A percentile compares a stretch with the other conserved stretches of the same genome.
These are phyloP conservation scores for Chloroceryle aenea DNA, from an alignment of 2,113 vertebrate genomes.

Conservation along the genomic window DNA sequence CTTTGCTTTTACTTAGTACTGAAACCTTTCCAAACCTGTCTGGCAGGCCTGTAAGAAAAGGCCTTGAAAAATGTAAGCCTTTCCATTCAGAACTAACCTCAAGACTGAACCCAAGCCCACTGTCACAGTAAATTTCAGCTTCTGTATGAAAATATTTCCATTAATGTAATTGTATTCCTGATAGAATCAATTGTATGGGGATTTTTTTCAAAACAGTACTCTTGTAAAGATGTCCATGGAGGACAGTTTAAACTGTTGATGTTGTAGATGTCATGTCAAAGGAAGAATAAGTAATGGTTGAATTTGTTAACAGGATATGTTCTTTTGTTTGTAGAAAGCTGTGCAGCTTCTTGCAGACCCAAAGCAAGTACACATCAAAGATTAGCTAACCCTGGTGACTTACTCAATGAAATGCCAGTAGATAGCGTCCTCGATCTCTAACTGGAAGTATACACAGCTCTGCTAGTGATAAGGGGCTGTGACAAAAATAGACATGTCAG, in stretches of 20 bases:
- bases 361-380: background rate
- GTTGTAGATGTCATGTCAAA: background rate
- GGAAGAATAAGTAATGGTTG: background rate
- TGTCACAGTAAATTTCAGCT: background rate
- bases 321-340: background rate
- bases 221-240: background rate
- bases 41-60: background rate
- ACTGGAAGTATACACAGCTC: background rate
- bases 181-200: background rate
- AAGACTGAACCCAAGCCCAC: background rate
- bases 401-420: background rate
- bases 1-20: background rate
- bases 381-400: background rate
- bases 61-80: background rate
- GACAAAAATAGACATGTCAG: constrained; percentile 31
- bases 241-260: background rate
- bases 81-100: background rate
- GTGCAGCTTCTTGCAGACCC: background rate
- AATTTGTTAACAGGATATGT: background rate
- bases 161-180: background rate
- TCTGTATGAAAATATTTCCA: background rate
- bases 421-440: background rate
- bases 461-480: background rate
- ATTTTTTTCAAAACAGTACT: fast-evolving
- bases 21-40: background rate